Percentiles rank a stretch among this genome's conserved stretches.
Conservation (phyloP, 2,113 vertebrate genomes). For the Epinephelus lanceolatus region DNA sequence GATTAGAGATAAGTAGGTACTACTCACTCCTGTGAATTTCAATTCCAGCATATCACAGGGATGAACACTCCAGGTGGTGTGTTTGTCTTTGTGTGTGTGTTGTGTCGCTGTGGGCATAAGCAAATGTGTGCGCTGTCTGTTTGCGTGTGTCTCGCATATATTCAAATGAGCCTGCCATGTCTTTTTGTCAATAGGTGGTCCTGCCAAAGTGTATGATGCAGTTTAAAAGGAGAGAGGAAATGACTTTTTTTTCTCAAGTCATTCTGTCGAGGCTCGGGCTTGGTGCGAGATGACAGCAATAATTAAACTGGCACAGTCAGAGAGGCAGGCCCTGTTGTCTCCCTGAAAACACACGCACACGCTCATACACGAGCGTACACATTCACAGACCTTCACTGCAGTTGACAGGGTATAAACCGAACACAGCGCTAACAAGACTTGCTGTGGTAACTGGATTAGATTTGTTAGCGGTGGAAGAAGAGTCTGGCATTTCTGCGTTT, state of each 20-base stretch:
- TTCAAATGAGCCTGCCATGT: slow-evolving; percentile 60
- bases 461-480: slow-evolving; percentile 32
- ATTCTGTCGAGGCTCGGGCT: slow-evolving; percentile 39
- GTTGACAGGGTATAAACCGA: slow-evolving; percentile 46
- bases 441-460: slow-evolving; percentile 43
- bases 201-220: slow-evolving; percentile 55
- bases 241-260: slow-evolving; percentile 69
- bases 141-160: slow-evolving; percentile 31
- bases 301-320: slow-evolving; percentile 75
- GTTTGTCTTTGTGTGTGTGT: slow-evolving; percentile 47
- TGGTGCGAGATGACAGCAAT: slow-evolving; percentile 69
- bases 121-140: slow-evolving; percentile 16
- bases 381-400: slow-evolving; percentile 34
- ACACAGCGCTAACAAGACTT: slow-evolving; percentile 48
- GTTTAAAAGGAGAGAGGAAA: slow-evolving; percentile 68
- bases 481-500: slow-evolving; percentile 22
- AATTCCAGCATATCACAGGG: slow-evolving; percentile 48
- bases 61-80: slow-evolving; percentile 48
- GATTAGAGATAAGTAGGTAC: slow-evolving; percentile 63
- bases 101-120: slow-evolving; percentile 26
- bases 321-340: slow-evolving; percentile 53
- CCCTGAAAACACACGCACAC: slow-evolving; percentile 13
- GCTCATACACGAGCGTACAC: slow-evolving; percentile 2
- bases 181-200: slow-evolving; percentile 61
- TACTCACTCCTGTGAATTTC: slow-evolving; percentile 63